Conservation (phyloP, 2,797 vertebrate genomes). For the Epinephelus coioides region DNA sequence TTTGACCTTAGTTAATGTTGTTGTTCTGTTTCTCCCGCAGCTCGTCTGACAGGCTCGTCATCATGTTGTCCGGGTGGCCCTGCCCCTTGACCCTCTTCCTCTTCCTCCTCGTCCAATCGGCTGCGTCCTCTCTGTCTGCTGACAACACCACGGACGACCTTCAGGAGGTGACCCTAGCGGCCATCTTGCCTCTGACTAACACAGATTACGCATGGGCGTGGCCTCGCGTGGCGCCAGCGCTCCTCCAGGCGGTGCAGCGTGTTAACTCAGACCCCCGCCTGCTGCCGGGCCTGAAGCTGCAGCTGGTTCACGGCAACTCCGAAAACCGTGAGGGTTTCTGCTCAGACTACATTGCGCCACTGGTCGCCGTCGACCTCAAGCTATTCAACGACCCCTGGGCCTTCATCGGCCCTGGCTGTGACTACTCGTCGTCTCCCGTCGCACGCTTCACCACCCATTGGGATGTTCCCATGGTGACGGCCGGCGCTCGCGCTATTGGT, state of each 20-base stretch:
- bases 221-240: conserved; percentile 91
- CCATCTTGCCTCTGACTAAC: conserved; percentile 89
- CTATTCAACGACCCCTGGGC: conserved; percentile 86
- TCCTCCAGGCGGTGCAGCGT: conserved; percentile 81
- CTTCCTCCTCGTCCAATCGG: conserved; percentile 40
- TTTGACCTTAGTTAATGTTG: not conserved
- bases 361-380: conserved; percentile 90
- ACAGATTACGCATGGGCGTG: conserved; percentile 93
- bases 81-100: conserved; percentile 22
- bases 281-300: conserved; percentile 82
- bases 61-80: conserved; percentile 44
- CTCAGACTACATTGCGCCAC: conserved; percentile 89
- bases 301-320: conserved; percentile 85
- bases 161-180: conserved; percentile 87
- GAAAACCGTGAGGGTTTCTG: conserved; percentile 88
- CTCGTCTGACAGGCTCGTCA: conserved; percentile 38
- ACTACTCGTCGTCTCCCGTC: conserved; percentile 90
- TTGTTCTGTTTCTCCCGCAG: conserved; percentile 25
- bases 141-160: conserved; percentile 9
- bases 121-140: conserved; percentile 10
- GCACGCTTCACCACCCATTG: conserved; percentile 91
- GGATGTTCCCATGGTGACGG: conserved; percentile 91
- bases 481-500: conserved; percentile 87
- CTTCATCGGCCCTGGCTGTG: conserved; percentile 92
- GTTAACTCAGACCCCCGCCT: conserved; percentile 83